These are phyloP conservation scores for Drosophila tani DNA, from an alignment of 1,140 invertebrate genomes.

Conservation along the genomic window DNA sequence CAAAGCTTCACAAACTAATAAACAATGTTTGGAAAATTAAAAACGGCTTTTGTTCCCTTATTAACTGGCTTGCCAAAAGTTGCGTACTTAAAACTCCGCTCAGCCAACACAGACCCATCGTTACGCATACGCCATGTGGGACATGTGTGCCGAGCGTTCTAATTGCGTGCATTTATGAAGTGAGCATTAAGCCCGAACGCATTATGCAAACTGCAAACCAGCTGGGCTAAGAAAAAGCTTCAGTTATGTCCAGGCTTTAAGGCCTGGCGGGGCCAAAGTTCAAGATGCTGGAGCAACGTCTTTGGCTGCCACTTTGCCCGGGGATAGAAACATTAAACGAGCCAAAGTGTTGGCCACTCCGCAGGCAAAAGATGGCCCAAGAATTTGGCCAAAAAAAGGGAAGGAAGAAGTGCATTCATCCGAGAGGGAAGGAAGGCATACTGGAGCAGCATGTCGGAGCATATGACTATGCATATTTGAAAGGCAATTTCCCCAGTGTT, in stretches of 20 bases:
- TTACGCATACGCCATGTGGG: constrained; percentile 65
- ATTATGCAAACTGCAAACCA: constrained; percentile 25
- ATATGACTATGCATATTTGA: constrained; percentile 82
- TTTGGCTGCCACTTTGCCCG: constrained; percentile 40
- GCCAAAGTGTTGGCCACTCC: constrained; percentile 19
- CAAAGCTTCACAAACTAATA: background rate
- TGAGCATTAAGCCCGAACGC: constrained; percentile 65
- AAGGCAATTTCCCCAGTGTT: constrained; percentile 67
- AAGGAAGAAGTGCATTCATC: too few species aligned
- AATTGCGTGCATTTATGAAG: constrained; percentile 71
- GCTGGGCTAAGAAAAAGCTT: background rate
- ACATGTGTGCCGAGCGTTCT: constrained; percentile 57
- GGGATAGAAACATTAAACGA: constrained; percentile 68
- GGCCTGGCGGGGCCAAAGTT: constrained; percentile 31
- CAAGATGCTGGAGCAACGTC: constrained; percentile 24
- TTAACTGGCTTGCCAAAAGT: background rate
- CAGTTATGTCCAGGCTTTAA: constrained; percentile 13
- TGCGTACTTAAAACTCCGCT: constrained; percentile 11
- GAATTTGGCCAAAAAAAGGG: background rate
- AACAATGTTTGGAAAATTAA: background rate
- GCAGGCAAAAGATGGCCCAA: background rate
- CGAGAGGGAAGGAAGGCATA: background rate
- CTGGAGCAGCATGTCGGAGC: constrained; percentile 59
- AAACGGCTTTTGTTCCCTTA: background rate
- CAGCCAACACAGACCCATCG: background rate